These are phyloP conservation scores for Anthopleura xanthogrammica DNA, from an alignment of 92 coral and sea anemone genomes.

Conservation along the genomic window DNA sequence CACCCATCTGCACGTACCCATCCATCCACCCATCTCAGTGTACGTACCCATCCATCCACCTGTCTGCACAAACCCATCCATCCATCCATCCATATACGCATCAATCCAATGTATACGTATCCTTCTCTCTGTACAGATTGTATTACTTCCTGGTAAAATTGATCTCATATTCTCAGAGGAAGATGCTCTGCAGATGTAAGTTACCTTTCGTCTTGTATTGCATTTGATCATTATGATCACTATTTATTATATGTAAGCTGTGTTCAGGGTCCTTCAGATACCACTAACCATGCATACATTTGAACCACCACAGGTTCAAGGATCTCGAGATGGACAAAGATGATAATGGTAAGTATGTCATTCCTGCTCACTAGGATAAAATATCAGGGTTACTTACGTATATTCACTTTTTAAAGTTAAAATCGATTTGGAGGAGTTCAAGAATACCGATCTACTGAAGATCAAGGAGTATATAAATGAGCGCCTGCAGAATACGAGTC, in stretches of 20 bases:
- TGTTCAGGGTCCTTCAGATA: too few relatives aligned
- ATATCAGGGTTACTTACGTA: neutral
- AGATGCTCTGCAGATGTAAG: constrained; percentile 75
- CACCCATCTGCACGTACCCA: too few relatives aligned
- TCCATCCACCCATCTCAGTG: neutral
- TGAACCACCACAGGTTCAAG: constrained; percentile 43
- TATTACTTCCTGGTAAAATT: constrained; percentile 79
- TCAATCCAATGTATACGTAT: too few relatives aligned
- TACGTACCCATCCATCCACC: too few relatives aligned
- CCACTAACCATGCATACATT: neutral
- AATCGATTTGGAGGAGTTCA: constrained; percentile 68
- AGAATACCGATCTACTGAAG: constrained; percentile 48
- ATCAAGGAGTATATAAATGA: constrained; percentile 55
- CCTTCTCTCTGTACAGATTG: constrained; percentile 48
- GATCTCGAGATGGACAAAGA: constrained; percentile 69
- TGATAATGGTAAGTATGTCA: constrained; percentile 56
- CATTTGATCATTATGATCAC: too few relatives aligned
- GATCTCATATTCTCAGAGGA: constrained; percentile 63
- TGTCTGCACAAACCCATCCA: too few relatives aligned
- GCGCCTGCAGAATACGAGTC: constrained; percentile 45
- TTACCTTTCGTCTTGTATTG: neutral
- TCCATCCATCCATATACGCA: too few relatives aligned
- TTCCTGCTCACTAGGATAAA: neutral
- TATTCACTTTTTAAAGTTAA: constrained; percentile 34
- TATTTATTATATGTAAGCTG: too few relatives aligned